Percentiles rank a stretch among this genome's conserved stretches.
phyloP scores from a whole-genome alignment of 2,888 invertebrate genomes.

The Drosophila meridiana region DNA sequence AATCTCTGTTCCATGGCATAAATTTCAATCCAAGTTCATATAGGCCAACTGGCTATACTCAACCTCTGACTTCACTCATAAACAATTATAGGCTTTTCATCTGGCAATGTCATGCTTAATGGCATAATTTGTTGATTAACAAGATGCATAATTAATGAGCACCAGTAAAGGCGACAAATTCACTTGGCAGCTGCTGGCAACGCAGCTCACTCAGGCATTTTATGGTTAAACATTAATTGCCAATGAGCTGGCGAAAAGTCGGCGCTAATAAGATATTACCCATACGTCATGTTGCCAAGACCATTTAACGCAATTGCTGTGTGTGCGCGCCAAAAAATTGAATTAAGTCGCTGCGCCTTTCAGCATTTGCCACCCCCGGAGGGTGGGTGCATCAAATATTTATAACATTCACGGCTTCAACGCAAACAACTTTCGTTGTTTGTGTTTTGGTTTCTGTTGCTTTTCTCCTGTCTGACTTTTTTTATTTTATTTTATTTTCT shows the following conservation, averaged over 20 bases:
- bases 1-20: not conserved
- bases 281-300: conserved; percentile 51
- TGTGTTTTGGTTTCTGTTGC: conserved; percentile 14
- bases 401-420: conserved; percentile 33
- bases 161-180: conserved; percentile 18
- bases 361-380: conserved; percentile 4
- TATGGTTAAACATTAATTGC: conserved; percentile 50
- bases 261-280: conserved; percentile 50
- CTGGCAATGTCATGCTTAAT: conserved; percentile 48
- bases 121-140: conserved; percentile 23
- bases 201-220: conserved; percentile 30
- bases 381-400: conserved; percentile 46
- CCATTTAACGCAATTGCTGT: conserved; percentile 54
- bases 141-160: conserved; percentile 55
- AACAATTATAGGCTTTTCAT: not conserved
- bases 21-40: not conserved
- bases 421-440: conserved; percentile 23
- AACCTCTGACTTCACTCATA: not conserved
- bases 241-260: conserved; percentile 45
- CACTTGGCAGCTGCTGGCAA: conserved; percentile 13
- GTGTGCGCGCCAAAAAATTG: conserved; percentile 39
- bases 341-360: conserved; percentile 34
- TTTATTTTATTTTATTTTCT: conserved; percentile 7
- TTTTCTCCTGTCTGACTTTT: conserved; percentile 5
- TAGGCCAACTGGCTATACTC: not conserved